Percentiles rank a stretch among this genome's conserved stretches.
Conservation (phyloP, 2,113 vertebrate species). For the Zapornia atra region DNA sequence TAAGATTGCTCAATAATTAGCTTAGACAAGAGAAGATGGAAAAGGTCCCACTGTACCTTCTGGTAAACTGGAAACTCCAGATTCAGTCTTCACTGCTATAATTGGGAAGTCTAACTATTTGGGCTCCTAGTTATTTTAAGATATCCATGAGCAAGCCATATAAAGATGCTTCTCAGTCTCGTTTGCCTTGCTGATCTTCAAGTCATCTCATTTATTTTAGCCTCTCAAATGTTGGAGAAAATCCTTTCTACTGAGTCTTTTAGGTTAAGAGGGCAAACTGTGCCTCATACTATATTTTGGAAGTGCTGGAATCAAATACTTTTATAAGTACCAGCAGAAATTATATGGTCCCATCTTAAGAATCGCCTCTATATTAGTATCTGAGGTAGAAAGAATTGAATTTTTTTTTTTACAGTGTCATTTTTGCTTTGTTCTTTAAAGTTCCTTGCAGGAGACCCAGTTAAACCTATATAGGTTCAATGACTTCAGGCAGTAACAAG, state of each 20-base stretch:
- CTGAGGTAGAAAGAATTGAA: not conserved
- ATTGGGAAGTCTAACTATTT: not conserved
- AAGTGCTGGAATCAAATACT: not conserved
- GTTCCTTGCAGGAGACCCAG: not conserved
- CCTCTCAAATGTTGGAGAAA: not conserved
- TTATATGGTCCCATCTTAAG: not conserved
- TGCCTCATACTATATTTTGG: not conserved
- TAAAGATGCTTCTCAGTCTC: not conserved
- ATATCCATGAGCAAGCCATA: not conserved
- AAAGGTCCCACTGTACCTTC: not conserved
- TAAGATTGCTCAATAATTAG: not conserved
- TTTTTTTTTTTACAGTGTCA: not conserved
- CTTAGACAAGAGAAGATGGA: not conserved
- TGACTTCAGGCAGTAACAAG: constrained; percentile 21
- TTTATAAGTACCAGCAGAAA: not conserved
- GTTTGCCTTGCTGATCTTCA: not conserved
- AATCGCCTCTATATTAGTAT: not conserved
- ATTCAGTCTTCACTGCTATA: not conserved
- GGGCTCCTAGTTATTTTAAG: not conserved
- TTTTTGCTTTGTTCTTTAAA: not conserved
- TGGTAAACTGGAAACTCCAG: not conserved
- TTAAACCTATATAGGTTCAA: constrained; percentile 15
- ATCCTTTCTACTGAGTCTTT: not conserved
- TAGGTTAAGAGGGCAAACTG: not conserved
- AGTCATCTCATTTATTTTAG: not conserved